Base-by-base conservation (phyloP, 2,888 invertebrate species). In the Allolobophora icterica region DNA sequence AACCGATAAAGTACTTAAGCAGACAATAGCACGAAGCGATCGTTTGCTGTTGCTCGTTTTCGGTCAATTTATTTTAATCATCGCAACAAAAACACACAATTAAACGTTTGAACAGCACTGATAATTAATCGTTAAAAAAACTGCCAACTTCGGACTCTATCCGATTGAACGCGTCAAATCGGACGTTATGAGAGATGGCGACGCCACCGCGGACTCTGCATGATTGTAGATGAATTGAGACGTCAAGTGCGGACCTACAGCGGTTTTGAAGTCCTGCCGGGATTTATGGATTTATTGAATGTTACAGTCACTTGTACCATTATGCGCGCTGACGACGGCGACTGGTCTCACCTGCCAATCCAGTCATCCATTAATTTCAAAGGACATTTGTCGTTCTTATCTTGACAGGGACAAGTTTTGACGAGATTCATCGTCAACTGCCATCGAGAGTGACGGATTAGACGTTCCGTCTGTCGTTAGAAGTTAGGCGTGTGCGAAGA, bases 151-250 rank as follows among this genome's bases (percentile, higher is more conserved):
- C 13, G 38, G 5, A 15, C 15, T 45, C 45, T 45, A 15, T 17
- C 24, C n/a, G 71, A 71, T 30, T 30, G 71, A 71, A 13, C 30
- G n/a, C 71, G n/a, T 71, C n/a, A 30, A 71, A 71, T 71, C 30
- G 17, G n/a, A n/a, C 71, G 71, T 30, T 1, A 21, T 24, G 24
- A 2, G 1, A 30, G 2, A 24, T 3, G 58, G 24, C n/a, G 71
- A n/a, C 30, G 71, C 24, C 52, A 24, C 17, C 30, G n/a, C n/a
- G 4, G 30, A 11, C 30, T 30, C 17, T n/a, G 30, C 30, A 4
- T 71, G n/a, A 71, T 71, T 71, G n/a, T 71, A n/a, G n/a, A 71
- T n/a, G 71, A 71, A 71, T 71, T n/a, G 71, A 71, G 71, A 71
- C 4, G 71, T 71, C 71, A n/a, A 71, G 6, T 71, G 71, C 71